Base-by-base conservation (phyloP, 2,888 invertebrate genomes). In the Parnassius mnemosyne region DNA sequence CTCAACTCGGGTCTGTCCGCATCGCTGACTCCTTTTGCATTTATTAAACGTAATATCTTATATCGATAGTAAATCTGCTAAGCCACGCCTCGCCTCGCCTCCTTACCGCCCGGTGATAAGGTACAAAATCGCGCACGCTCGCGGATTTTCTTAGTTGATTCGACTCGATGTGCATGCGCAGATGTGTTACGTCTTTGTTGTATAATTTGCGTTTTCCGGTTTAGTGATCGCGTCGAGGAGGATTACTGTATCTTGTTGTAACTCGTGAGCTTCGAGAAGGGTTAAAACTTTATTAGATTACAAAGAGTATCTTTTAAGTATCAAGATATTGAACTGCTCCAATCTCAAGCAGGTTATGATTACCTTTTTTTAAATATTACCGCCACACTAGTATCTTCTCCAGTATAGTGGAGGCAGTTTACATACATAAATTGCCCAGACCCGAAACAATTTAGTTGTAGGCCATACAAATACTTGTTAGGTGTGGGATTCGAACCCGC, bases 161-260 rank as follows among this genome's bases (percentile, higher is more conserved):
- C 57, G 67, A 72, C 71, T 74, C 73, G 73, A 75, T 79, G 80
- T 78, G 77, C 77, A 64, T 66, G 77, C 81, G 88, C 90, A 90
- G 90, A 89, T 90, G 89, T 88, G 87, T 86, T 81, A 82, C 80
- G 79, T 85, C 88, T 90, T 90, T 90, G 90, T 90, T 90, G 89
- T 85, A 81, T 84, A 88, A 89, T 89, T 89, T 85, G 87, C 87
- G 86, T 84, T 85, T 90, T 89, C 90, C 89, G 87, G 89, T 85
- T 84, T 85, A 87, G 67, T 87, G 89, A 75, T 78, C 78, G 81
- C 85, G 89, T 89, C 89, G 84, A 84, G 80, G 72, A 75, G 82
- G 78, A 86, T 87, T 80, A 83, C 69, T 70, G 67, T 71, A 67
- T 65, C 68, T 64, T 66, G 66, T 65, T 66, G 60, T 64, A 64